Conservation (phyloP, 2,113 vertebrate species). For the Apistogramma diplotaenia region DNA sequence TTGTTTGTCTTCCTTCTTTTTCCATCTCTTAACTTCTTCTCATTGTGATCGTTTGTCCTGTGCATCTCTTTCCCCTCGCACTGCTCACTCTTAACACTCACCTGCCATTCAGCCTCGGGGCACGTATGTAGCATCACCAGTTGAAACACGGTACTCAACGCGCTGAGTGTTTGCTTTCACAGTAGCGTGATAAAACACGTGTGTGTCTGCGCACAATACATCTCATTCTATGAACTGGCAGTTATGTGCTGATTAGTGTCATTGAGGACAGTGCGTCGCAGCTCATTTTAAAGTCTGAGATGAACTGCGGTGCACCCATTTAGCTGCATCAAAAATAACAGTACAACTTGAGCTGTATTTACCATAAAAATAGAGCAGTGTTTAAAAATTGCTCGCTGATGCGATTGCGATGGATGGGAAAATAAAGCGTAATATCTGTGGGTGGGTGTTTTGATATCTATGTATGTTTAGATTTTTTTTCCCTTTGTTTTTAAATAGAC, state of each 20-base stretch:
- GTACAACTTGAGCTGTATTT: slow-evolving; percentile 15
- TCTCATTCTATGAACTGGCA: slow-evolving; percentile 15
- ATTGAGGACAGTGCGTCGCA: background rate
- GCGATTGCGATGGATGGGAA: slow-evolving; percentile 14
- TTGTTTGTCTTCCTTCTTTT: background rate
- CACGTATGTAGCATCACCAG: slow-evolving; percentile 45
- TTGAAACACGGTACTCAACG: slow-evolving; percentile 22
- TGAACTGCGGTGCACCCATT: slow-evolving; percentile 7
- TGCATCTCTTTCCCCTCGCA: slow-evolving; percentile 7
- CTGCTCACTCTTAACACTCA: slow-evolving; percentile 50
- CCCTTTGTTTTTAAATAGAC: slow-evolving; percentile 32
- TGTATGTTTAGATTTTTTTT: slow-evolving; percentile 40
- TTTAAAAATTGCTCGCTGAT: slow-evolving; percentile 10
- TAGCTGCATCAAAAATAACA: slow-evolving; percentile 15
- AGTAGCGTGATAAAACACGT: slow-evolving; percentile 32
- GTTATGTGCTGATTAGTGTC: slow-evolving; percentile 37
- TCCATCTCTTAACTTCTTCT: background rate
- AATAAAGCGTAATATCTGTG: slow-evolving; percentile 31
- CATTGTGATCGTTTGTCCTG: background rate
- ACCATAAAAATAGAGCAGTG: slow-evolving; percentile 7
- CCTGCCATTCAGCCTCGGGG: slow-evolving; percentile 48
- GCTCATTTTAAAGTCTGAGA: background rate
- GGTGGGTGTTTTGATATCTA: slow-evolving; percentile 27
- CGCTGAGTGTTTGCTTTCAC: slow-evolving; percentile 53
- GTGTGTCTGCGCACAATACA: background rate